Evolutionary conservation across 2,113 vertebrate genomes (phyloP).

Genomic region (Cyphomyrus discorhynchus): DNA sequence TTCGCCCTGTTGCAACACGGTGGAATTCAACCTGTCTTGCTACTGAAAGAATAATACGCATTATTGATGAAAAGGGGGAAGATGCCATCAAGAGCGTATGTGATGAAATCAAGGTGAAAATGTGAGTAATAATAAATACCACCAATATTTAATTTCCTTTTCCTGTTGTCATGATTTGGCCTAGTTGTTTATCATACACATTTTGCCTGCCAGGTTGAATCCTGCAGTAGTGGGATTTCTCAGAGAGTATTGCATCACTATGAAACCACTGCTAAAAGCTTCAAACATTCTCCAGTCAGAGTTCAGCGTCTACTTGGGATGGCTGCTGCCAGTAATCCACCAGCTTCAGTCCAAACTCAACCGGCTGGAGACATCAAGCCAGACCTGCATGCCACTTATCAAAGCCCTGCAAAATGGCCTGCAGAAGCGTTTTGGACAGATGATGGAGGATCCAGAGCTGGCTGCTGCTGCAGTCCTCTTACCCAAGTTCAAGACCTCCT

Average conservation of each 20-base stretch:
- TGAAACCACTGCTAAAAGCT: constrained; percentile 18
- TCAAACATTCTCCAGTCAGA: constrained; percentile 26
- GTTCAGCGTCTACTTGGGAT: constrained; percentile 15
- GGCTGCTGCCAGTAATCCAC: constrained; percentile 19
- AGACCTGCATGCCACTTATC: background rate
- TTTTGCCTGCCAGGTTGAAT: constrained; percentile 2
- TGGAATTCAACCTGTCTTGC: constrained; percentile 14
- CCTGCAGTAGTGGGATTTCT: constrained; percentile 21
- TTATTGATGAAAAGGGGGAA: constrained; percentile 11
- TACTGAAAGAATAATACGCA: constrained; percentile 11
- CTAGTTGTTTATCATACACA: constrained; percentile 9
- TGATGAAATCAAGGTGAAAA: constrained; percentile 18
- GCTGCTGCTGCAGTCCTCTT: background rate
- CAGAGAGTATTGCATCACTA: background rate
- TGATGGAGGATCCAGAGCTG: constrained; percentile 14
- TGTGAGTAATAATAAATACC: background rate
- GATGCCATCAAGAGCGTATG: constrained; percentile 12
- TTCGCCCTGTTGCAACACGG: background rate
- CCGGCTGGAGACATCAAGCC: constrained; percentile 4
- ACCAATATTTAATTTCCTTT: no score
- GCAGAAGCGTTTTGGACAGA: constrained; percentile 20
- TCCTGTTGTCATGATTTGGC: background rate
- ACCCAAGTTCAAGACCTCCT: constrained; percentile 17
- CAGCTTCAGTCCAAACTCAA: constrained; percentile 23
- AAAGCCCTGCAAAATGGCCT: constrained; percentile 6